phyloP scores from a whole-genome alignment of 1,140 invertebrate genomes.

The Ylistrum balloti region DNA sequence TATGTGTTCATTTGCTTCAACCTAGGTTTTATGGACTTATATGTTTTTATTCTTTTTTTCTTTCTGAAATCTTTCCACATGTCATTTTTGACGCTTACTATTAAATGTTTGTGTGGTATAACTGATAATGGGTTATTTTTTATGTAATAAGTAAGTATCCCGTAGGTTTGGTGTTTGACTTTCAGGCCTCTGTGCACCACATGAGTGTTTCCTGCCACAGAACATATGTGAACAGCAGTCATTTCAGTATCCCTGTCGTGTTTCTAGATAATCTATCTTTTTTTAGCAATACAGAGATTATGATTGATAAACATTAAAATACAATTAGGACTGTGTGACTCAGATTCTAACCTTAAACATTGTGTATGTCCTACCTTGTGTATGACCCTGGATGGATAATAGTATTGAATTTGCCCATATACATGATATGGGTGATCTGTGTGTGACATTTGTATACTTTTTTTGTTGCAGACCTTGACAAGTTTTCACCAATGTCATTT shows the following conservation, averaged over 20 bases:
- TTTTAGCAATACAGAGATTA: not conserved
- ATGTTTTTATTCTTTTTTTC: not conserved
- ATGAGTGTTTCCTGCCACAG: not conserved
- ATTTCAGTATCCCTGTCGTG: not conserved
- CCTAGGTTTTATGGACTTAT: no score
- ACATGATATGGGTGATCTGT: not conserved
- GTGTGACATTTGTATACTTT: constrained; percentile 41
- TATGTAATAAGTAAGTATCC: not conserved
- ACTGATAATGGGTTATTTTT: not conserved
- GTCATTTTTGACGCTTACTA: not conserved
- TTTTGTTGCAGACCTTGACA: constrained; percentile 85
- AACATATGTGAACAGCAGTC: not conserved
- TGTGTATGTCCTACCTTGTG: no score
- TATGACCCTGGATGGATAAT: no score
- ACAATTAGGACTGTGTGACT: not conserved
- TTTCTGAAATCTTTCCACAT: not conserved
- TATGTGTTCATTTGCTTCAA: no score
- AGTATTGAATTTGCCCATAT: no score
- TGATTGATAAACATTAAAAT: not conserved
- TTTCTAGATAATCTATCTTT: not conserved
- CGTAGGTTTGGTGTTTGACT: not conserved
- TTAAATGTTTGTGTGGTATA: not conserved
- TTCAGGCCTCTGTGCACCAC: no score
- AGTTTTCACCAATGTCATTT: constrained; percentile 83
- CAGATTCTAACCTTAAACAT: no score